Evolutionary conservation across 2,888 invertebrate species (phyloP), one percentile per base, ranked within the genome.

Genomic region (Hyppa rectilinea): DNA sequence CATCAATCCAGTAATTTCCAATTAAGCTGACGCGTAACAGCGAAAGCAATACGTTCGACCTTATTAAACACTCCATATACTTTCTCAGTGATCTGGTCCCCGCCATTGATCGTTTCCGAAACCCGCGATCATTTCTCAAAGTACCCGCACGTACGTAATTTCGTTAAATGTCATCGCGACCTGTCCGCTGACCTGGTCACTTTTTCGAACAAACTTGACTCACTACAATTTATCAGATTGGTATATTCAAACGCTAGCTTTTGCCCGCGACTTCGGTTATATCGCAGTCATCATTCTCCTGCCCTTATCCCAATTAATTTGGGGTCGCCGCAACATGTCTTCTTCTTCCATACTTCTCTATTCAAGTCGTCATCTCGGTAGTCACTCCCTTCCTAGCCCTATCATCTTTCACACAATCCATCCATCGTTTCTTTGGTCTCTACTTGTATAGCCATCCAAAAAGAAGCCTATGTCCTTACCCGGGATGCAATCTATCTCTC

Each of bases 161-260:
- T 80, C 59, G 75, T 68, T 81, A 86, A 88, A 87, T 87, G 87
- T 86, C 88, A 88, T 55, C 58, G 47, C 72, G 65, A 84, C 80
- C 79, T 80, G 82, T 80, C 87, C 79, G 58, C 65, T 91, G 93
- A 92, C 93, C 92, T 86, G 91, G 89, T 91, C 81, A 90, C 85
- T 89, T 92, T 93, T 91, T 89, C 68, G n/a, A n/a, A 75, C 60
- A 66, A 66, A 75, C 55, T 77, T 61, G 23, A 65, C 17, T 60
- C 50, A 53, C 29, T 58, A 12, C 66, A 49, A 71, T 79, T 71
- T 76, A 84, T 81, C 83, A 63, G 85, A 84, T 84, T 78, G 70
- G 59, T 26, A 74, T 81, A 80, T 84, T 82, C 81, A 75, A 67
- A 80, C 43, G n/a, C n/a, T n/a, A n/a, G n/a, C n/a, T n/a, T n/a